phyloP scores from a whole-genome alignment of 2,888 invertebrate genomes.

The Xanthostigma xanthostigma region DNA sequence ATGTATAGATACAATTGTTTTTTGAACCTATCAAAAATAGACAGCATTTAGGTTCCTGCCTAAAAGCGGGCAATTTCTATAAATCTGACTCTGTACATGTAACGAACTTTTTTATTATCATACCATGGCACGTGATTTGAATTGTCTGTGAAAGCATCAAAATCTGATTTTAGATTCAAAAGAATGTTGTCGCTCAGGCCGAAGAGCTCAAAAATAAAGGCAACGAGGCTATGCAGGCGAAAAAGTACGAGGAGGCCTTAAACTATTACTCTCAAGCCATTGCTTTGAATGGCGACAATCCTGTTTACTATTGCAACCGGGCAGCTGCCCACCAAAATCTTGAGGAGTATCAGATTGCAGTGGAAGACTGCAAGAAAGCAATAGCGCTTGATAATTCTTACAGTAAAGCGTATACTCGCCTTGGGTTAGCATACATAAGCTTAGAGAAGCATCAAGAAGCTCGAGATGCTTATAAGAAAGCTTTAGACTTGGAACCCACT shows the following conservation, averaged over 20 bases:
- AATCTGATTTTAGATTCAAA: background rate
- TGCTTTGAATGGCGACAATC: slow-evolving; percentile 69
- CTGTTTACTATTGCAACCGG: slow-evolving; percentile 93
- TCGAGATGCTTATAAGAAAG: slow-evolving; percentile 71
- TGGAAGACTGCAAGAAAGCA: slow-evolving; percentile 83
- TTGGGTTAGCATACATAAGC: slow-evolving; percentile 80
- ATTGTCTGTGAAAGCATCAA: too few species aligned
- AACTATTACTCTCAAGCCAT: slow-evolving; percentile 76
- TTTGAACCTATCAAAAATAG: too few species aligned
- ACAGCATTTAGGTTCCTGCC: too few species aligned
- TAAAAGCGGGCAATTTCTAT: too few species aligned
- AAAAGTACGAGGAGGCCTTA: slow-evolving; percentile 68
- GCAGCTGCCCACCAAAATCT: slow-evolving; percentile 91
- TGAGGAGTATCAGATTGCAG: slow-evolving; percentile 66
- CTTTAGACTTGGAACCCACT: slow-evolving; percentile 78
- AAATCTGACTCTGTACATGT: too few species aligned
- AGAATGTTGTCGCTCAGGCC: slow-evolving; percentile 40
- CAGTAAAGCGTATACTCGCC: slow-evolving; percentile 86
- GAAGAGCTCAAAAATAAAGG: slow-evolving; percentile 80
- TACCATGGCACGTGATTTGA: too few species aligned
- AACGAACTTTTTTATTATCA: too few species aligned
- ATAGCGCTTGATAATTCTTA: slow-evolving; percentile 80
- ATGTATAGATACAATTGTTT: too few species aligned
- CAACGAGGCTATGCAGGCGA: slow-evolving; percentile 74
- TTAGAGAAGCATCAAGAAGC: slow-evolving; percentile 73